A percentile compares a stretch with the other conserved stretches of the same genome.
Conservation (phyloP, 2,888 invertebrate genomes). For the Spatulosminthurus flaviceps region DNA sequence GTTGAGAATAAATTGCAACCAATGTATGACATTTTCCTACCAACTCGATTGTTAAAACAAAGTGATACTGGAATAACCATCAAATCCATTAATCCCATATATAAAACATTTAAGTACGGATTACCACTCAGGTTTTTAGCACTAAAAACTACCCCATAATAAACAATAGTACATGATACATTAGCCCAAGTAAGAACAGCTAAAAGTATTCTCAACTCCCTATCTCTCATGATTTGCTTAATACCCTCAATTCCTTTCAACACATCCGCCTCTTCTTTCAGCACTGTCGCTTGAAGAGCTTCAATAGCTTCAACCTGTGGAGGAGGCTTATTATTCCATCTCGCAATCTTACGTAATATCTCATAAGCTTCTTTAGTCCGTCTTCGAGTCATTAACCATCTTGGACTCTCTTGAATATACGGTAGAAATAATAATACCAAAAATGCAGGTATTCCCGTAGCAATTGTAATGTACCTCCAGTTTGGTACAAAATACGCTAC, state of each 20-base stretch:
- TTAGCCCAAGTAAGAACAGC: constrained; percentile 46
- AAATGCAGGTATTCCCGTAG: constrained; percentile 51
- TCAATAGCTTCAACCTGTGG: constrained; percentile 46
- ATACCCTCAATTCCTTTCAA: constrained; percentile 35
- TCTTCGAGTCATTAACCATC: constrained; percentile 56
- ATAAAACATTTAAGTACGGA: constrained; percentile 45
- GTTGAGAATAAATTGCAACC: constrained; percentile 48
- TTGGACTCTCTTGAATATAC: constrained; percentile 57
- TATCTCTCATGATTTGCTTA: constrained; percentile 30
- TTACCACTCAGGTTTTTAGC: constrained; percentile 45
- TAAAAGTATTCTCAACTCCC: constrained; percentile 31
- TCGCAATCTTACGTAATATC: constrained; percentile 55
- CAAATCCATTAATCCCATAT: constrained; percentile 45
- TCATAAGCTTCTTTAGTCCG: constrained; percentile 54
- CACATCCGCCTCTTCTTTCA: constrained; percentile 37
- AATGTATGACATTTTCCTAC: constrained; percentile 56
- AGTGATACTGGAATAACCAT: constrained; percentile 23
- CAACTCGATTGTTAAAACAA: constrained; percentile 46
- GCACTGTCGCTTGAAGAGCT: constrained; percentile 50
- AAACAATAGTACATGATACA: constrained; percentile 48
- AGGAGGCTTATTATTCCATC: constrained; percentile 52
- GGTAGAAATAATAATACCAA: constrained; percentile 51
- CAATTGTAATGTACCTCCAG: constrained; percentile 55
- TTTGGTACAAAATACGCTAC: constrained; percentile 52
- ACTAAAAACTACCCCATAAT: constrained; percentile 51